phyloP scores from a whole-genome alignment of 2,797 vertebrate species.

The Perodicticus potto region DNA sequence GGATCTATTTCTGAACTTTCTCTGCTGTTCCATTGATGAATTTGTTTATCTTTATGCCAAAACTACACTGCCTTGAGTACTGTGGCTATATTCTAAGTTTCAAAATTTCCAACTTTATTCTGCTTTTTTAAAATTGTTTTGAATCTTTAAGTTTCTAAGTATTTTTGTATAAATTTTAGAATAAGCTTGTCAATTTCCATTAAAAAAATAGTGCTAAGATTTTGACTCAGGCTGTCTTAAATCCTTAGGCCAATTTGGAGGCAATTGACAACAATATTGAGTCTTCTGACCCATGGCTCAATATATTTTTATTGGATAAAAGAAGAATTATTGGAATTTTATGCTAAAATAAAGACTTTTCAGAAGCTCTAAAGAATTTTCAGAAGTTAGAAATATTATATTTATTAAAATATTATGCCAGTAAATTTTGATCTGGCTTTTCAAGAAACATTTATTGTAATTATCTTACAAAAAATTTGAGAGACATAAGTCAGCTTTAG shows the following conservation, averaged over 20 bases:
- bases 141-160: neutral
- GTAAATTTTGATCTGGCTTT: slow-evolving; percentile 22
- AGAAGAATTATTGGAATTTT: neutral
- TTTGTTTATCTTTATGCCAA: slow-evolving; percentile 28
- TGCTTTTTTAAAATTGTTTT: slow-evolving; percentile 23
- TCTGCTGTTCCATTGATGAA: neutral
- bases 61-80: neutral
- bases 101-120: neutral
- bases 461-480: neutral
- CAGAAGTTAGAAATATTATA: slow-evolving; percentile 8
- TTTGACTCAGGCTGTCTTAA: neutral
- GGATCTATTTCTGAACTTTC: neutral
- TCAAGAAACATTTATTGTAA: neutral
- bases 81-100: neutral
- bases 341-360: slow-evolving; percentile 33
- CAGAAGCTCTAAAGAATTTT: neutral
- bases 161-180: neutral
- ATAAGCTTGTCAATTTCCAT: neutral
- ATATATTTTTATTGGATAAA: slow-evolving; percentile 35
- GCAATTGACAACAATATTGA: neutral
- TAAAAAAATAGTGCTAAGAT: neutral
- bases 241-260: neutral
- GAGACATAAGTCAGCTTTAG: neutral
- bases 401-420: neutral
- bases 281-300: neutral